Evolutionary conservation across 2,797 vertebrate genomes (phyloP).

Genomic region (Echeneis naucrates): DNA sequence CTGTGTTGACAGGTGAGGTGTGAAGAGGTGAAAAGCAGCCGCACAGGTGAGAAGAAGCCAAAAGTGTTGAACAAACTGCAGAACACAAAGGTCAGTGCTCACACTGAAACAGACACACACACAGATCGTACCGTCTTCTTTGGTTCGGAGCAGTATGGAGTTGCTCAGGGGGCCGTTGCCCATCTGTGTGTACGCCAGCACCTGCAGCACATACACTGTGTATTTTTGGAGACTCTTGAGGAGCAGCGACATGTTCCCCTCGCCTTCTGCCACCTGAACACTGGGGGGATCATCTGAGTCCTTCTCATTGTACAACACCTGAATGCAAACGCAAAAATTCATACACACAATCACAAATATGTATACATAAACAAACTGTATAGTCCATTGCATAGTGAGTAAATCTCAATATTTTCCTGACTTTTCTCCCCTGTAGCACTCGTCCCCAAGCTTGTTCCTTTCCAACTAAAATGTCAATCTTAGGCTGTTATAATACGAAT

Average conservation of each 20-base stretch:
- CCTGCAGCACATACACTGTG: constrained; percentile 89
- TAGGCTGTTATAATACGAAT: neutral
- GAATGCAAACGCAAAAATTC: constrained; percentile 20
- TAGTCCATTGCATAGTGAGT: too few species aligned
- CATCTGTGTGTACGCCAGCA: constrained; percentile 90
- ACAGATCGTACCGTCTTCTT: constrained; percentile 88
- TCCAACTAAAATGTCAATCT: neutral
- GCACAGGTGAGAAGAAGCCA: constrained; percentile 15
- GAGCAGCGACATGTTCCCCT: constrained; percentile 85
- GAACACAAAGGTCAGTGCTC: constrained; percentile 43
- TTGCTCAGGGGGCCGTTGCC: constrained; percentile 90
- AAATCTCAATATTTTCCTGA: neutral
- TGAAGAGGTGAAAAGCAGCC: constrained; percentile 26
- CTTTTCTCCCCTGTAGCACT: neutral
- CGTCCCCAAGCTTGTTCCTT: neutral
- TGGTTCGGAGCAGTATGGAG: constrained; percentile 86
- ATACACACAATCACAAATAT: neutral
- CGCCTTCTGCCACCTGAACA: constrained; percentile 86
- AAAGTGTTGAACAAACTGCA: constrained; percentile 22
- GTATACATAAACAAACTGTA: too few species aligned
- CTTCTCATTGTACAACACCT: constrained; percentile 89
- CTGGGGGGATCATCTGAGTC: constrained; percentile 81
- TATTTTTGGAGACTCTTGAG: constrained; percentile 88
- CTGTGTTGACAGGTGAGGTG: constrained; percentile 25
- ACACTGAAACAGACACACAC: neutral